These are phyloP conservation scores for Poecilia gillii DNA, from an alignment of 2,797 vertebrate species.

Conservation along the genomic window DNA sequence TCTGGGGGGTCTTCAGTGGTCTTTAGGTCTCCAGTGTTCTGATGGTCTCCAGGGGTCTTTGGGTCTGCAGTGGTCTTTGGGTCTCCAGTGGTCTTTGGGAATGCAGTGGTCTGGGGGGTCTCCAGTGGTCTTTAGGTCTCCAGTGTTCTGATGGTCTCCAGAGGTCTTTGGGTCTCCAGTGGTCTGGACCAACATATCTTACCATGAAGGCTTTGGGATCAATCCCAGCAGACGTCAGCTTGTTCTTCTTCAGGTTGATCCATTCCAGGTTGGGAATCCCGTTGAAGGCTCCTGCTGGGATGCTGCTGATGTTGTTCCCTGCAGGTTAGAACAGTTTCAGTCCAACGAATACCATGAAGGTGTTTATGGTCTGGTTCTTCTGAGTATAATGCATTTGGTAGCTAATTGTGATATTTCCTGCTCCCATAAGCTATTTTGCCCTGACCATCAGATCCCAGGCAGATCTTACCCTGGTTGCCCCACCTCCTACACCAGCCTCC, in stretches of 20 bases:
- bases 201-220: slow-evolving; percentile 66
- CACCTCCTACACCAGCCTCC: too few relatives aligned
- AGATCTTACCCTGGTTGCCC: not conserved
- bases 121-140: too few relatives aligned
- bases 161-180: not conserved
- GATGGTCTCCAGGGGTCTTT: too few relatives aligned
- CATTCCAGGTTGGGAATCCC: slow-evolving; percentile 94
- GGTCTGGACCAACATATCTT: slow-evolving; percentile 23
- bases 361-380: not conserved
- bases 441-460: not conserved
- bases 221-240: slow-evolving; percentile 84
- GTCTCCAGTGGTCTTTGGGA: too few relatives aligned
- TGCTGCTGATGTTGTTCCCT: slow-evolving; percentile 90
- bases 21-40: too few relatives aligned
- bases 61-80: too few relatives aligned
- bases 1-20: too few relatives aligned
- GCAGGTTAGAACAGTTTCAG: slow-evolving; percentile 30
- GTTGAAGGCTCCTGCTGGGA: slow-evolving; percentile 91
- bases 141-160: too few relatives aligned
- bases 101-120: too few relatives aligned
- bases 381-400: not conserved
- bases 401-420: not conserved
- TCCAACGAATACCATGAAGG: not conserved
- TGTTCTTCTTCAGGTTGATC: slow-evolving; percentile 95
- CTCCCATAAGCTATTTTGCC: not conserved